Conservation (phyloP, 2,113 vertebrate species). For the Microtus ochrogaster region DNA sequence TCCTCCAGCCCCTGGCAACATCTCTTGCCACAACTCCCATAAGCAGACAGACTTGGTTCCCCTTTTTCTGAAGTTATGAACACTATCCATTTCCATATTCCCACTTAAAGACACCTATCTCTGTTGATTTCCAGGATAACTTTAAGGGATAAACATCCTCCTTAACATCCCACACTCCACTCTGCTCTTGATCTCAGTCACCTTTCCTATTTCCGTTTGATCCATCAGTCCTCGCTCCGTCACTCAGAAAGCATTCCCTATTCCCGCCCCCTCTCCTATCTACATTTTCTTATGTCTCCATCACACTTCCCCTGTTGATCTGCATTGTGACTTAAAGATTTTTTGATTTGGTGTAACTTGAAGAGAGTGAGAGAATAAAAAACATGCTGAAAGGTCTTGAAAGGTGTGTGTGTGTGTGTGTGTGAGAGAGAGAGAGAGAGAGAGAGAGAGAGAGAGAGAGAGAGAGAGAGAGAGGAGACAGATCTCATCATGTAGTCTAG, state of each 20-base stretch:
- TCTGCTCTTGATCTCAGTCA: neutral
- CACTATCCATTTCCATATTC: neutral
- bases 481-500: neutral
- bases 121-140: constrained; percentile 1
- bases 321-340: neutral
- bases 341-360: neutral
- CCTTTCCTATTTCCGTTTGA: neutral
- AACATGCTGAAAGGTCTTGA: neutral
- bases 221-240: neutral
- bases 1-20: neutral
- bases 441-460: neutral
- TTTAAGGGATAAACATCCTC: constrained; percentile 3
- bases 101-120: neutral
- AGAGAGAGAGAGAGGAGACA: neutral
- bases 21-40: neutral
- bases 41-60: constrained; percentile 7
- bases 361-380: neutral
- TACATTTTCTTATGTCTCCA: neutral
- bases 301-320: neutral
- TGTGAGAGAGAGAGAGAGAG: neutral
- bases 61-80: constrained; percentile 14
- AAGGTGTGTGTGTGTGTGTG: neutral
- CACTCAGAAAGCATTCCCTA: neutral
- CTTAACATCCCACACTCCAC: neutral
- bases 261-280: neutral